phyloP scores from a whole-genome alignment of 2,797 vertebrate genomes.

The Chaenodraco wilsoni region DNA sequence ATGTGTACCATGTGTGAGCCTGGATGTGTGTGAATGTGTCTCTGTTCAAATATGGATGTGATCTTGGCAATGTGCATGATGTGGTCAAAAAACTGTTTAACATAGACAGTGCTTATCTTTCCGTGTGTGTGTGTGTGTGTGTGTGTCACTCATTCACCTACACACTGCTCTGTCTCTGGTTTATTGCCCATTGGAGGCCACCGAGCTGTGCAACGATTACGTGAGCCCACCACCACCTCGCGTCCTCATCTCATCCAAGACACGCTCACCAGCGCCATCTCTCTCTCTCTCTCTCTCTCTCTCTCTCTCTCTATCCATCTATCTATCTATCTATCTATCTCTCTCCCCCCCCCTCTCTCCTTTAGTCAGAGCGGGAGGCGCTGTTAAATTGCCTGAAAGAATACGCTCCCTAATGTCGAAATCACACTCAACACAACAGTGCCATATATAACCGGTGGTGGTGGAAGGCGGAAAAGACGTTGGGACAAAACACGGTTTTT shows the following conservation, averaged over 20 bases:
- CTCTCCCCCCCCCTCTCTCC: not conserved
- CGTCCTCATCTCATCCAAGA: constrained; percentile 69
- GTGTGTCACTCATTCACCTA: constrained; percentile 15
- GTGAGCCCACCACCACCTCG: constrained; percentile 72
- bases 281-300: constrained; percentile 8
- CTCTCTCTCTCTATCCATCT: constrained; percentile 5
- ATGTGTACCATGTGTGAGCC: constrained; percentile 1
- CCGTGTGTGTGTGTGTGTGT: constrained; percentile 4
- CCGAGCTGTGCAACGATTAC: constrained; percentile 57
- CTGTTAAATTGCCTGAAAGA: constrained; percentile 46
- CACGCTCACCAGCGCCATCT: constrained; percentile 24
- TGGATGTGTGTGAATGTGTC: constrained; percentile 5
- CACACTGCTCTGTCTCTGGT: constrained; percentile 39
- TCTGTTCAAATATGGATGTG: constrained; percentile 38
- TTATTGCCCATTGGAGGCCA: constrained; percentile 52
- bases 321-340: not conserved
- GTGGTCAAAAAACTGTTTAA: constrained; percentile 41
- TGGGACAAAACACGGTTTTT: constrained; percentile 24
- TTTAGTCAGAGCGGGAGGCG: constrained; percentile 9
- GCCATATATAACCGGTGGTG: constrained; percentile 69
- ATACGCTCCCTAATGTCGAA: constrained; percentile 60
- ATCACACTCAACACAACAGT: constrained; percentile 70
- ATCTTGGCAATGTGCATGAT: constrained; percentile 40
- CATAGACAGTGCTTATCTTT: constrained; percentile 63
- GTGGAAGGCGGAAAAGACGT: constrained; percentile 55